Evolutionary conservation across 2,888 invertebrate genomes (phyloP).

Genomic region (Leptinotarsa rubiginosa): DNA sequence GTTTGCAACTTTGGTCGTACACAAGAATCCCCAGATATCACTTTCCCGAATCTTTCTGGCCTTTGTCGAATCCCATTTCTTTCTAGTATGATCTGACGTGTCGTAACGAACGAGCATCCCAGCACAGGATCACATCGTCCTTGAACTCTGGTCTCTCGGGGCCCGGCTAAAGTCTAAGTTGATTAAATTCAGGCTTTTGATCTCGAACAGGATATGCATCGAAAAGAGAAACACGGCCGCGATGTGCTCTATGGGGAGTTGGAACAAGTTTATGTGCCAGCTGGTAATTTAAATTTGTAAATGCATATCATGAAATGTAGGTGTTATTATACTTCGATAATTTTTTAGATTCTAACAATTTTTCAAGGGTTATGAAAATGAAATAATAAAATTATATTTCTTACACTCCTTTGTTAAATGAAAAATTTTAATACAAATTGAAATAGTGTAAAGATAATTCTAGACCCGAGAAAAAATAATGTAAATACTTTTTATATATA

Average conservation of each 20-base stretch:
- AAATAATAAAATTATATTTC: too few species aligned
- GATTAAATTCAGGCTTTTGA: constrained; percentile 44
- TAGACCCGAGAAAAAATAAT: too few species aligned
- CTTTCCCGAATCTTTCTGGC: not conserved
- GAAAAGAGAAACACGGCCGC: constrained; percentile 29
- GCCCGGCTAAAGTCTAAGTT: constrained; percentile 30
- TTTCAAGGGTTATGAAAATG: too few species aligned
- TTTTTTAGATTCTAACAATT: too few species aligned
- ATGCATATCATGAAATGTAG: constrained; percentile 1
- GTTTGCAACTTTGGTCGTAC: constrained; percentile 1
- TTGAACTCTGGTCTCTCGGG: constrained; percentile 21
- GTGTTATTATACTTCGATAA: not conserved
- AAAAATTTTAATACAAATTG: too few species aligned
- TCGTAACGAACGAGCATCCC: not conserved
- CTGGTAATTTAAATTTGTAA: constrained; percentile 27
- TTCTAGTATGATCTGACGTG: not conserved
- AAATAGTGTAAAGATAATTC: too few species aligned
- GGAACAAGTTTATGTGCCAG: constrained; percentile 22
- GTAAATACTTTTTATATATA: too few species aligned
- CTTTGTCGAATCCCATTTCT: constrained; percentile 7
- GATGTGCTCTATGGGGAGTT: constrained; percentile 28
- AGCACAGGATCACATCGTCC: constrained; percentile 11
- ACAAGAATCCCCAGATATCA: not conserved
- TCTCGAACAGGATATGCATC: constrained; percentile 34
- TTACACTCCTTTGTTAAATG: too few species aligned